Conservation (phyloP, 2,888 invertebrate species). For the Harpalus rufipes region DNA sequence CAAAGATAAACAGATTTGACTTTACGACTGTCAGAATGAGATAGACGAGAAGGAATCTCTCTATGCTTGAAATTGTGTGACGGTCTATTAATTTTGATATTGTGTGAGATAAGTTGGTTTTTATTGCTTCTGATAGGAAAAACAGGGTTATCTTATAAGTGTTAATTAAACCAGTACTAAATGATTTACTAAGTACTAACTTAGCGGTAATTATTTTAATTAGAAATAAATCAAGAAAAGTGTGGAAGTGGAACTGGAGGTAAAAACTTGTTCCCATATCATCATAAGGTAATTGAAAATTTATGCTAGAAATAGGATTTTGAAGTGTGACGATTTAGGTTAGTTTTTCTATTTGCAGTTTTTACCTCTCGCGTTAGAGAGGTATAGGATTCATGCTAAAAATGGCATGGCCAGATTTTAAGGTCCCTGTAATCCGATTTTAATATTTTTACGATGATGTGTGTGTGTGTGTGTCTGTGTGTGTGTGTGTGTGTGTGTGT, state of each 20-base stretch:
- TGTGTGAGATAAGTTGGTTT: conserved; percentile 23
- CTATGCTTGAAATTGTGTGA: neutral
- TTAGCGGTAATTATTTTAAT: conserved; percentile 42
- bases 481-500: too few species aligned
- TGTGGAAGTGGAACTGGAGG: conserved; percentile 14
- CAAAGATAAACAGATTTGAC: neutral
- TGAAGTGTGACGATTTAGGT: neutral
- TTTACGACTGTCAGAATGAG: neutral
- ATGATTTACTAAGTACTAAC: conserved; percentile 34
- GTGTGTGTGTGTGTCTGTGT: too few species aligned
- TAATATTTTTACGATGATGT: too few species aligned
- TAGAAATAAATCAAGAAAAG: conserved; percentile 17
- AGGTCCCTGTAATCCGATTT: too few species aligned
- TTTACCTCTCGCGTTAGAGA: too few species aligned
- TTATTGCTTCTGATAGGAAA: conserved; percentile 7
- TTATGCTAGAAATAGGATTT: neutral
- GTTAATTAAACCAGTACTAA: conserved; percentile 4
- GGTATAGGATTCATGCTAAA: too few species aligned
- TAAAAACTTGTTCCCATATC: conserved; percentile 25
- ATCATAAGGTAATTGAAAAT: conserved; percentile 8
- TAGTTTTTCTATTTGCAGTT: neutral
- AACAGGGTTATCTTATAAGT: conserved; percentile 36
- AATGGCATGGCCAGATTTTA: too few species aligned
- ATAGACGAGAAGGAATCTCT: neutral
- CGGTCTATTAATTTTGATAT: conserved; percentile 56